A percentile compares a stretch with the other conserved stretches of the same genome.
These are phyloP conservation scores for Cebus imitator DNA, from an alignment of 2,113 vertebrate genomes.

Conservation along the genomic window DNA sequence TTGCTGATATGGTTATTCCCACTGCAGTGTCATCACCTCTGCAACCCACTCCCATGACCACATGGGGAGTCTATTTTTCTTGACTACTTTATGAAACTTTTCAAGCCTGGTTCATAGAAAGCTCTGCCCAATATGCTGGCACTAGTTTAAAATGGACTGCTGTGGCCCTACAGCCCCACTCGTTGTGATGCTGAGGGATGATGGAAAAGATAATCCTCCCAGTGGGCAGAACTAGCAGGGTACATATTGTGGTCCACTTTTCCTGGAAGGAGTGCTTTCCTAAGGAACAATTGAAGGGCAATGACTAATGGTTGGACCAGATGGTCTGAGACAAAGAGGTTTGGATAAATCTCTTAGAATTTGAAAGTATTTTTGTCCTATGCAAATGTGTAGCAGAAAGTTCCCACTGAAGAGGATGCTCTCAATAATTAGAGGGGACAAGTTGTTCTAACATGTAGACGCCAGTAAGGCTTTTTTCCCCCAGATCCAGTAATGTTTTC, in stretches of 20 bases:
- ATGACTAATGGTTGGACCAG: constrained; percentile 51
- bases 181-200: neutral
- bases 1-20: neutral
- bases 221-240: neutral
- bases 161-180: neutral
- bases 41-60: neutral
- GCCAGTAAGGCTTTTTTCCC: neutral
- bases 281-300: constrained; percentile 34
- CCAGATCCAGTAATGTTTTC: constrained; percentile 1
- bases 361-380: constrained; percentile 54
- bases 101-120: neutral
- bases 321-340: constrained; percentile 60
- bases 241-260: neutral
- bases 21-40: neutral
- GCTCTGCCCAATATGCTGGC: neutral
- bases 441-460: constrained; percentile 39
- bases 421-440: neutral
- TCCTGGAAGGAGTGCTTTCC: constrained; percentile 5
- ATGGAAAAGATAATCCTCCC: neutral
- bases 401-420: constrained; percentile 11
- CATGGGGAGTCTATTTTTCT: neutral
- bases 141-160: neutral
- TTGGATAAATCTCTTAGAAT: constrained; percentile 46
- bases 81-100: neutral
- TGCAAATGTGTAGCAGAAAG: constrained; percentile 47